Base-by-base conservation (phyloP, 2,113 vertebrate species). In the Antennarius striatus region DNA sequence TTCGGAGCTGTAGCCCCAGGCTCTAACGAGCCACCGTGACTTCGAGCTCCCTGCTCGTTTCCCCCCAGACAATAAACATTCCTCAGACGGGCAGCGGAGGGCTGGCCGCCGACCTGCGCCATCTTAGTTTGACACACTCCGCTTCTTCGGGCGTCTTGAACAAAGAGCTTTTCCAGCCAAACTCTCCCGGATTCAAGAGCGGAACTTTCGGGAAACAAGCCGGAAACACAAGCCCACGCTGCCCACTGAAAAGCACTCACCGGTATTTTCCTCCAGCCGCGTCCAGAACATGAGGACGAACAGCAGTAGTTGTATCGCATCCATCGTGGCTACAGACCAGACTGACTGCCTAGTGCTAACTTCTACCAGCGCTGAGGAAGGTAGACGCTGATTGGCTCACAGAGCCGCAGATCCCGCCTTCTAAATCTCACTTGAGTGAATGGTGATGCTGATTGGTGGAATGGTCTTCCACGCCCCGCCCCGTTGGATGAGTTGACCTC, bases 51-150 rank as follows among this genome's bases (percentile, higher is more conserved):
- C 64, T 11, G 48, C 53, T 68, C n/a, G 14, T 50, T 46, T 30
- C 22, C 22, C 4, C 48, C 39, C 56, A 84, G 77, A 90, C 88
- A 91, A 91, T 85, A 88, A 86, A 89, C 83, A 90, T 90, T 90
- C 88, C 82, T 86, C 51, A 84, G 80, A 86, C 89, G 83, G 82
- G 77, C 85, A 88, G 87, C 73, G 65, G 83, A 71, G 76, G 73
- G 76, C 81, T 90, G 84, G 79, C 83, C 84, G 68, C 86, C 85
- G 91, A 91, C 89, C 91, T 84, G 92, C 93, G 93, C 93, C 93
- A 94, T 94, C 92, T 94, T 94, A 92, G 90, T 89, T 87, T 84
- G 56, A 77, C 71, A 81, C 80, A 78, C 71, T 73, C 89, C 66
- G 81, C 79, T 88, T 84, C 84, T 86, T 81, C 71, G 70, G 69